These are phyloP conservation scores for Pterostichus madidus DNA, from an alignment of 2,888 invertebrate species.

Conservation along the genomic window DNA sequence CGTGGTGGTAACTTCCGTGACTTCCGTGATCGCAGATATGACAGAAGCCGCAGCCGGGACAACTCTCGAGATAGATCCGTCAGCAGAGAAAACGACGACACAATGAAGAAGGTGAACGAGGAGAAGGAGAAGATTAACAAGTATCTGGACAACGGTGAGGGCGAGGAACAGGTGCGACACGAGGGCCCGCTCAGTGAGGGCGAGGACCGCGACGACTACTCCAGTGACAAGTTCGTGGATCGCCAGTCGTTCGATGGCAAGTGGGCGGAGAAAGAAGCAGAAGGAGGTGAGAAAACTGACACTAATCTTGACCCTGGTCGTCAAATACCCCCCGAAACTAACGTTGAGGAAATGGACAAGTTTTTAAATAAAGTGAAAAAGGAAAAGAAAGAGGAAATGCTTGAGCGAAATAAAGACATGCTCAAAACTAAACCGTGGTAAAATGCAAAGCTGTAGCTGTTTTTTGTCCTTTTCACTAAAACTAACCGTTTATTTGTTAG, in stretches of 20 bases:
- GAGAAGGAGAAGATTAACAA: conserved; percentile 82
- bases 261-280: conserved; percentile 82
- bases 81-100: conserved; percentile 76
- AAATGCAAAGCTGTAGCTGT: conserved; percentile 63
- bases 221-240: conserved; percentile 78
- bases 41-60: conserved; percentile 83
- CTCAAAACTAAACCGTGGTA: conserved; percentile 74
- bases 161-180: conserved; percentile 76
- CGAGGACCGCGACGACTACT: conserved; percentile 80
- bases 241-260: conserved; percentile 84
- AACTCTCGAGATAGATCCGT: conserved; percentile 69
- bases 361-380: conserved; percentile 80
- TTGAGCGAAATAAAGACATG: conserved; percentile 79
- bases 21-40: conserved; percentile 83
- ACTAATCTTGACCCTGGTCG: conserved; percentile 69
- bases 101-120: conserved; percentile 78
- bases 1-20: conserved; percentile 81
- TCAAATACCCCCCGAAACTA: conserved; percentile 74
- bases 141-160: conserved; percentile 77
- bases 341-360: conserved; percentile 80
- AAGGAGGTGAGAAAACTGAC: conserved; percentile 68
- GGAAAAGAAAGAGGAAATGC: conserved; percentile 80
- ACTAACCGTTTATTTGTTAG: conserved; percentile 48
- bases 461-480: conserved; percentile 35
- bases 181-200: conserved; percentile 81